Base-by-base conservation (phyloP, 2,113 vertebrate genomes). In the Euleptes europaea region DNA sequence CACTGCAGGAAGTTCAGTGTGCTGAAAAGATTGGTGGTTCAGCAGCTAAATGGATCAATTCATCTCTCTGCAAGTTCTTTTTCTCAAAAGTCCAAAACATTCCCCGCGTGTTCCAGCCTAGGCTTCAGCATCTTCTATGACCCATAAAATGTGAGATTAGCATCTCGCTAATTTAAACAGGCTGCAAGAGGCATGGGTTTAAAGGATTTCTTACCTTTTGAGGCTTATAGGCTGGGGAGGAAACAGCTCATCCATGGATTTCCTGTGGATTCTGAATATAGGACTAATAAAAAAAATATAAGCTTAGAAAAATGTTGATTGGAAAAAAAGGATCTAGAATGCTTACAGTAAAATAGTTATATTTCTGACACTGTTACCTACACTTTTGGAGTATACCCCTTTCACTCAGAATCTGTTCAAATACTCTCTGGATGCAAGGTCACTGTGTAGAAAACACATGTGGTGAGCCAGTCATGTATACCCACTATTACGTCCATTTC, bases 231-330 rank as follows among this genome's bases (percentile, higher is more conserved):
- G 84, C 90, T 0, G 0, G 82, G 92, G 88, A 94, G 94, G 94
- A 95, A 95, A 92, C 51, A 49, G 86, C 84, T 95, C 94, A 95
- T 94, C 91, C 85, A 80, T 89, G 94, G 94, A 94, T 94, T 94
- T 95, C 94, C 94, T 94, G 91, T 65, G 89, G 92, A 93, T 95
- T 94, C 93, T 86, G 91, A 94, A 93, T 92, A 94, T 92, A 94
- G 89, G 82, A 83, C 85, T 94, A 93, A 94, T 94, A 95, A 94
- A 95, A 95, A 91, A 95, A 95, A 91, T 91, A 93, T 93, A 92
- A 94, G 92, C 92, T 94, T 83, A 93, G 88, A 86, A 91, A 93
- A 94, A 94, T 81, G 33, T 6, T 90, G 91, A 92, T 90, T 13
- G 67, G 94, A 71, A 90, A 89, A 83, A 67, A 83, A 90, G 21